These are phyloP conservation scores for Panurus biarmicus DNA, from an alignment of 2,113 vertebrate genomes.

Conservation along the genomic window DNA sequence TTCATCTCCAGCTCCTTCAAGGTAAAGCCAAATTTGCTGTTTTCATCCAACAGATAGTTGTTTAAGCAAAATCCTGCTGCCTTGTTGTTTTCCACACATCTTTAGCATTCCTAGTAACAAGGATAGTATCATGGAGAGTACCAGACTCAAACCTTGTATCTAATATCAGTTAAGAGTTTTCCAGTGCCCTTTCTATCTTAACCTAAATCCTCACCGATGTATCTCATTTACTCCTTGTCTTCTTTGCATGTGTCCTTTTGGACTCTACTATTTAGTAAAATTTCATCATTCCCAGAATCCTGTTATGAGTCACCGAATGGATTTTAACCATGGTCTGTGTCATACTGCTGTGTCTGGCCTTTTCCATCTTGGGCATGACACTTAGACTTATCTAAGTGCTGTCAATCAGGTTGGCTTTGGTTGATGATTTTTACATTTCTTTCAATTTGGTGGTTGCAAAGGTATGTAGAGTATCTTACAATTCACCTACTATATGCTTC, in stretches of 20 bases:
- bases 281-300: background rate
- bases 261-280: background rate
- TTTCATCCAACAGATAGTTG: background rate
- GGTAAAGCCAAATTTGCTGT: background rate
- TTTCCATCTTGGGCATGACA: background rate
- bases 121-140: background rate
- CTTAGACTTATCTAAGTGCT: background rate
- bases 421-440: background rate
- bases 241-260: background rate
- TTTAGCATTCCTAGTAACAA: background rate
- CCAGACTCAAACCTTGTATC: background rate
- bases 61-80: background rate
- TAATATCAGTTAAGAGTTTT: background rate
- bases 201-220: background rate
- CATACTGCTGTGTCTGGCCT: background rate
- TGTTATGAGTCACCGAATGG: background rate
- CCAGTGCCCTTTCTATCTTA: background rate
- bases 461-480: background rate
- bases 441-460: background rate
- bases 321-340: background rate
- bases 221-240: background rate
- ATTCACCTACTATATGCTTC: background rate
- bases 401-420: background rate
- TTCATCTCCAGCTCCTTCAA: background rate
- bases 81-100: background rate